phyloP scores from a whole-genome alignment of 2,797 vertebrate species.

The Catharus ustulatus region DNA sequence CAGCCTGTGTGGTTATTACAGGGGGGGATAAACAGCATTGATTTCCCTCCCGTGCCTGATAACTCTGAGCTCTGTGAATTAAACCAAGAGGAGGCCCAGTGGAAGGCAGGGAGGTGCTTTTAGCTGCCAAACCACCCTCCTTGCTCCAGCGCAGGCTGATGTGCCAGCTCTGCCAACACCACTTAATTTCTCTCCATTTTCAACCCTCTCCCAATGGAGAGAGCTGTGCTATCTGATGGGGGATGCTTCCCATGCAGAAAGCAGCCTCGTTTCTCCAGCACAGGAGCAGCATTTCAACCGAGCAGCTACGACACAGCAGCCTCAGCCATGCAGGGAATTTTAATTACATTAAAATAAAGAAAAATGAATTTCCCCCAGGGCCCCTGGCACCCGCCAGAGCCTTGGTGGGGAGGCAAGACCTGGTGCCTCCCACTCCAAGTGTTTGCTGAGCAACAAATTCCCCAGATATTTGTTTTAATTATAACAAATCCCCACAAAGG shows the following conservation, averaged over 20 bases:
- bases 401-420: not conserved
- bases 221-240: not conserved
- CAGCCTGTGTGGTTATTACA: not conserved
- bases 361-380: not conserved
- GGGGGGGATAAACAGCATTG: not conserved
- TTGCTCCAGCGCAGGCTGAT: not conserved
- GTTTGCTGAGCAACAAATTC: conserved; percentile 45
- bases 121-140: conserved; percentile 7
- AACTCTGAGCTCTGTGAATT: conserved; percentile 63
- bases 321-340: not conserved
- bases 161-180: not conserved
- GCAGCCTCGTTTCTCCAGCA: not conserved
- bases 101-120: conserved; percentile 30
- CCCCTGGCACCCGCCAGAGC: not conserved
- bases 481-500: conserved; percentile 6
- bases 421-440: not conserved
- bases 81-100: conserved; percentile 34
- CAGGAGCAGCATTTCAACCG: not conserved
- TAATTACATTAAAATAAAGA: conserved; percentile 47
- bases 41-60: conserved; percentile 47
- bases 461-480: conserved; percentile 53
- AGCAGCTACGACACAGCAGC: not conserved
- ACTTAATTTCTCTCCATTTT: not conserved
- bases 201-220: not conserved
- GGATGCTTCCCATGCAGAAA: not conserved